Percentiles rank a stretch among this genome's conserved stretches.
Conservation (phyloP, 1,140 invertebrate species). For the Drosophila prosaltans region DNA sequence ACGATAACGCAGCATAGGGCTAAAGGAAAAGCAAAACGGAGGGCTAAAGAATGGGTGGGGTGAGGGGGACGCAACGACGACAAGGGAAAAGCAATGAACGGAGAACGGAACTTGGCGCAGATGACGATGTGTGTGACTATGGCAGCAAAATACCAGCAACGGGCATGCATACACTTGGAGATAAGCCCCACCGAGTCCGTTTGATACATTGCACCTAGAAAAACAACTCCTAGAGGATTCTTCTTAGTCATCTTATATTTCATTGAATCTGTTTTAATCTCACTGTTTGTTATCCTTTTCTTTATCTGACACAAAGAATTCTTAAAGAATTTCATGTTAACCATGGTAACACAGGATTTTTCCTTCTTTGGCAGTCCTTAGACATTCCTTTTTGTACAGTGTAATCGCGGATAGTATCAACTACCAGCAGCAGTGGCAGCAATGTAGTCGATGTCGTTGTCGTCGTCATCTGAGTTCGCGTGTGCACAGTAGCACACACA, state of each 20-base stretch:
- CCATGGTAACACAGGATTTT: no score
- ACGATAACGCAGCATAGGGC: slow-evolving; percentile 49
- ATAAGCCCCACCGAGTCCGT: background rate
- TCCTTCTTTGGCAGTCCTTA: background rate
- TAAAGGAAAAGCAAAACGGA: background rate
- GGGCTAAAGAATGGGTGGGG: slow-evolving; percentile 1
- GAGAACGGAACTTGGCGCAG: slow-evolving; percentile 58
- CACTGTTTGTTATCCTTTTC: no score
- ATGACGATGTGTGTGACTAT: slow-evolving; percentile 68
- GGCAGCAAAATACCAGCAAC: slow-evolving; percentile 48
- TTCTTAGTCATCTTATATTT: no score
- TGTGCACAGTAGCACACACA: slow-evolving; percentile 31
- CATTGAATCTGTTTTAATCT: background rate
- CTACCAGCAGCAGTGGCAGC: slow-evolving; percentile 40
- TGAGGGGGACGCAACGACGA: background rate
- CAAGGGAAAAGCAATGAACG: slow-evolving; percentile 44
- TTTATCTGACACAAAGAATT: no score
- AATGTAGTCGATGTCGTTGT: slow-evolving; percentile 43
- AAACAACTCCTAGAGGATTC: no score
- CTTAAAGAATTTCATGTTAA: no score
- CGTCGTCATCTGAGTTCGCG: slow-evolving; percentile 77
- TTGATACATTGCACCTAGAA: no score
- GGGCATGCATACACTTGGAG: slow-evolving; percentile 44
- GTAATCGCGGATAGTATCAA: slow-evolving; percentile 44
- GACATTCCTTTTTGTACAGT: slow-evolving; percentile 10